These are phyloP conservation scores for Catocala fraxini DNA, from an alignment of 2,888 invertebrate species.

Conservation along the genomic window DNA sequence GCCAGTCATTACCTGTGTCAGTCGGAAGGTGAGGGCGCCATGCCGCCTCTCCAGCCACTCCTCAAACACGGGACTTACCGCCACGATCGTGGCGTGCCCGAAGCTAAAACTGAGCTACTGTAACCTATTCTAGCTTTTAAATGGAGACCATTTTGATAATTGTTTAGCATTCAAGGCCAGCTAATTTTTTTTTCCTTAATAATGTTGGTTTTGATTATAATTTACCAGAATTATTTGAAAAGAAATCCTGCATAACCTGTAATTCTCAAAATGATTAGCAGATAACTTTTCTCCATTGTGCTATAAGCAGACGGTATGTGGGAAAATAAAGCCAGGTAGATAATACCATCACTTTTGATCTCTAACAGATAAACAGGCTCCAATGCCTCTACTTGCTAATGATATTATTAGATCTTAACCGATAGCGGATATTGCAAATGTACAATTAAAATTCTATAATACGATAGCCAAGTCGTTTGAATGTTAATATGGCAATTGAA, in stretches of 20 bases:
- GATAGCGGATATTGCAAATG: conserved; percentile 12
- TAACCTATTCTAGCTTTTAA: too few species aligned
- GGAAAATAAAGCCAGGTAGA: conserved; percentile 6
- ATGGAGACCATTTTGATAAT: too few species aligned
- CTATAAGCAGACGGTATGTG: background rate
- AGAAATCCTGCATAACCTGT: background rate
- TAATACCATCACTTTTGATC: conserved; percentile 11
- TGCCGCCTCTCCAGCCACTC: too few species aligned
- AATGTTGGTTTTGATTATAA: too few species aligned
- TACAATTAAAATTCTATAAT: conserved; percentile 20
- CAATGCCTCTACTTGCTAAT: conserved; percentile 7
- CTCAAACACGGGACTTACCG: too few species aligned
- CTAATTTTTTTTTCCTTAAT: too few species aligned
- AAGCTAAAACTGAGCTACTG: too few species aligned
- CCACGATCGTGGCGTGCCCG: too few species aligned
- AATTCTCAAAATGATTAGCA: background rate
- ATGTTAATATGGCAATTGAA: conserved; percentile 33
- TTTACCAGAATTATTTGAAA: conserved; percentile 19
- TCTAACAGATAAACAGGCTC: conserved; percentile 8
- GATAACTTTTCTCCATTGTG: conserved; percentile 18
- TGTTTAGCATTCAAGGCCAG: too few species aligned
- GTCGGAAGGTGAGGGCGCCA: too few species aligned
- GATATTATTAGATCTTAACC: conserved; percentile 11
- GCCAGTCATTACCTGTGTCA: too few species aligned
- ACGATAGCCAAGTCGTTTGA: conserved; percentile 18